Conservation (phyloP, 2,797 vertebrate genomes). For the Chrosomus eos region DNA sequence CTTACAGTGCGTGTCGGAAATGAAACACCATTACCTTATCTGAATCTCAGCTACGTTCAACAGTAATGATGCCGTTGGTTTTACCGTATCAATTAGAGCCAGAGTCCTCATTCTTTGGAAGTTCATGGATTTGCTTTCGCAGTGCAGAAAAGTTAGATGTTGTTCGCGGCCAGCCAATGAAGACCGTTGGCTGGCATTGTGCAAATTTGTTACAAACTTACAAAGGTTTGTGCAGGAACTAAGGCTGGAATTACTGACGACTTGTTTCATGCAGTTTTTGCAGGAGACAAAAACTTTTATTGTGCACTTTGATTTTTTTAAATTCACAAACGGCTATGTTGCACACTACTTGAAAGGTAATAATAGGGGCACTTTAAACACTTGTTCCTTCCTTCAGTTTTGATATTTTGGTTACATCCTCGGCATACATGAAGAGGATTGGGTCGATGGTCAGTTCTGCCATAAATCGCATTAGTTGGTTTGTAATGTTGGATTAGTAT, state of each 20-base stretch:
- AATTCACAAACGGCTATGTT: neutral
- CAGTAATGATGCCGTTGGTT: neutral
- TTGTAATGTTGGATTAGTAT: slow-evolving; percentile 52
- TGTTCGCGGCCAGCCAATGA: neutral
- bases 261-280: neutral
- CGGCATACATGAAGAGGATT: slow-evolving; percentile 11
- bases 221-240: neutral
- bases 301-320: neutral
- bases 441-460: slow-evolving; percentile 6
- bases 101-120: neutral
- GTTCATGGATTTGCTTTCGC: neutral
- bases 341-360: neutral
- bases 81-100: neutral
- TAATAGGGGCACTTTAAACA: neutral
- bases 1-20: neutral
- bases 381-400: neutral
- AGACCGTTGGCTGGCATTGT: neutral
- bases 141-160: neutral
- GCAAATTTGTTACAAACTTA: neutral
- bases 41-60: neutral
- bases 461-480: slow-evolving; percentile 31
- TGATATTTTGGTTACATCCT: neutral
- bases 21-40: neutral
- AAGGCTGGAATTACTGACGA: neutral
- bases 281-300: neutral